Base-by-base conservation (phyloP, 1,140 invertebrate genomes). In the Bombus waltoni region DNA sequence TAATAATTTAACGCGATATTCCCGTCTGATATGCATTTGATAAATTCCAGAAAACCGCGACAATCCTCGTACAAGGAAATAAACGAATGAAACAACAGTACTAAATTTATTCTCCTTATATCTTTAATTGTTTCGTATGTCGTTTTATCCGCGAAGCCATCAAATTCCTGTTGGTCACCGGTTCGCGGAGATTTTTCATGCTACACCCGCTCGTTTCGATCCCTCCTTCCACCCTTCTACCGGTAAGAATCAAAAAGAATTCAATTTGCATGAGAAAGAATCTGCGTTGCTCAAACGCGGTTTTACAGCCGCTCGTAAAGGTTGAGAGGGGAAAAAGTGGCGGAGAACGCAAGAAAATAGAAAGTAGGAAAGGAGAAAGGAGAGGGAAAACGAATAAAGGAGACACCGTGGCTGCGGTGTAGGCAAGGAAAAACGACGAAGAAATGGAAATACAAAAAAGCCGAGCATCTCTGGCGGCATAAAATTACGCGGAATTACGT, bases 181-280 rank as follows among this genome's bases (percentile, higher is more conserved):
- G 25, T 13, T 25, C 35, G 42, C 35, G 42, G n/a, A 70, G 66
- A 68, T 81, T 81, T 75, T 72, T 81, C 53, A 44, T 42, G 47
- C 38, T 66, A n/a, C 68, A 13, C 28, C 38, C 1, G 42, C 8
- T 6, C 80, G 70, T 62, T 35, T 59, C 80, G 25, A 53, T 53
- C 18, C 18, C 18, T 22, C 40, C 32, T 15, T 40, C 15, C 28
- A 11, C 8, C n/a, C n/a, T 22, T 44, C 18, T 18, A 25, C 32
- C 32, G 18, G 44, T 44, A 71, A 40, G 57, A 84, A 78, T 84
- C 82, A 79, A 84, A 84, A 78, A 42, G 65, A 44, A 84, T 78
- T 84, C 81, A 84, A 84, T 84, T 84, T 79, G 66, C 83, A 84
- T 79, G 65, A 79, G 83, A 84, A 84, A 84, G 83, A 84, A 84